Conservation (phyloP, 2,113 vertebrate species). For the Grallaria varia region DNA sequence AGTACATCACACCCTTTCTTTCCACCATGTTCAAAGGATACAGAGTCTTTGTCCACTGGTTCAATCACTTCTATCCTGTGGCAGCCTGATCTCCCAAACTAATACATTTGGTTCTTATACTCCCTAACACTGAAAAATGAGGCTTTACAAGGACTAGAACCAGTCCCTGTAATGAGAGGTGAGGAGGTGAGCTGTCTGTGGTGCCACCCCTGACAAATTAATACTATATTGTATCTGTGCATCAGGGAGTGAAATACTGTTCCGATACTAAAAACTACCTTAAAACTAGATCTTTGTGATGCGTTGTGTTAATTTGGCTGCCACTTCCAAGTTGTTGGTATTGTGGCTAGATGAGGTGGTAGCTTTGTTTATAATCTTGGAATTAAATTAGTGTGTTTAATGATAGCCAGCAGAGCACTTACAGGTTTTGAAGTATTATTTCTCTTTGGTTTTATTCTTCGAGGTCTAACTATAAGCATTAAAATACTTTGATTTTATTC, state of each 20-base stretch:
- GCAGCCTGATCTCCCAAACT: background rate
- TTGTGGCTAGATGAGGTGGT: background rate
- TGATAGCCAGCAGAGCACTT: background rate
- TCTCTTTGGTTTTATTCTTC: background rate
- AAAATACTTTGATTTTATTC: background rate
- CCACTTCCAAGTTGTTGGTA: background rate
- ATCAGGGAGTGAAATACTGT: background rate
- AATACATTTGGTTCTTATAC: background rate
- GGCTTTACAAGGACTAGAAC: background rate
- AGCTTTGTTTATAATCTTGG: background rate
- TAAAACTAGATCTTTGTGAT: background rate
- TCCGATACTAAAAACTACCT: background rate
- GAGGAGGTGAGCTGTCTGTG: background rate
- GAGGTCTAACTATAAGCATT: background rate
- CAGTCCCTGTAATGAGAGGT: background rate
- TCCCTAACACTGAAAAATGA: fast-evolving
- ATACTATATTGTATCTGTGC: fast-evolving
- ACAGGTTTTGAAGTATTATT: background rate
- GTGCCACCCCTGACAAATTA: background rate
- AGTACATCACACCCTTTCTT: background rate
- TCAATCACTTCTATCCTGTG: fast-evolving
- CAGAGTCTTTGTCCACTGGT: background rate
- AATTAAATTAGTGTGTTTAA: background rate
- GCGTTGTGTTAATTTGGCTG: background rate
- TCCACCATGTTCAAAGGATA: background rate